Percentiles rank a stretch among this genome's conserved stretches.
Conservation (phyloP, 92 coral and sea anemone genomes). For the Scolanthus callimorphus region DNA sequence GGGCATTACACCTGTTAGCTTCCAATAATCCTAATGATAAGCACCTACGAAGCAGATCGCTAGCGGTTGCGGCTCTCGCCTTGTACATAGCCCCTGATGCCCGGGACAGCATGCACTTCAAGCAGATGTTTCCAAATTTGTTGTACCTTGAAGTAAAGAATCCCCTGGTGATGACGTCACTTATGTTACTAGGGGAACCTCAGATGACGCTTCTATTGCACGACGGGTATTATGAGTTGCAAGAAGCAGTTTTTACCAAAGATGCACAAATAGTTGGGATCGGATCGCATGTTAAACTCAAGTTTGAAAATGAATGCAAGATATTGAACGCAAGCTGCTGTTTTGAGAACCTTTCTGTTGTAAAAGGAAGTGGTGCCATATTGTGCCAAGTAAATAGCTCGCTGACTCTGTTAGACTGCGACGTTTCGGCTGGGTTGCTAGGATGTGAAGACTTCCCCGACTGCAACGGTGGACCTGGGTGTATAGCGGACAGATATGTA, state of each 20-base stretch:
- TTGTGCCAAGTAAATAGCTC: constrained; percentile 5
- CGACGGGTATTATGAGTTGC: constrained; percentile 43
- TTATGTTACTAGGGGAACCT: background rate
- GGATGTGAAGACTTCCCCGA: constrained; percentile 77
- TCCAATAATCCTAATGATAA: background rate
- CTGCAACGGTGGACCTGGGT: constrained; percentile 73
- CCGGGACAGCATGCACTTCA: constrained; percentile 7
- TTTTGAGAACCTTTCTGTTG: constrained; percentile 44
- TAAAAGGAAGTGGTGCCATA: constrained; percentile 26
- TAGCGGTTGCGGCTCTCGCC: constrained; percentile 54
- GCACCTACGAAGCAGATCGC: constrained; percentile 13
- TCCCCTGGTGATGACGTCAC: constrained; percentile 18
- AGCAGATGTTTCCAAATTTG: constrained; percentile 29
- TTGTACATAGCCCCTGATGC: constrained; percentile 29
- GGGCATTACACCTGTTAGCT: constrained; percentile 58
- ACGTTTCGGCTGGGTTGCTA: constrained; percentile 46
- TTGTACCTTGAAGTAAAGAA: constrained; percentile 16
- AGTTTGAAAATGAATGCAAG: background rate
- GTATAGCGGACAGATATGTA: constrained; percentile 26
- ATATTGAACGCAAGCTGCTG: constrained; percentile 11
- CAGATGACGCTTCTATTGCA: constrained; percentile 46
- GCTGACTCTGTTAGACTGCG: constrained; percentile 18
- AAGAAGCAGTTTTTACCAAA: background rate
- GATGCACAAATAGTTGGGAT: constrained; percentile 45
- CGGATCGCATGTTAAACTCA: constrained; percentile 16